phyloP scores from a whole-genome alignment of 2,888 invertebrate species.

The Lycophotia porphyrea region DNA sequence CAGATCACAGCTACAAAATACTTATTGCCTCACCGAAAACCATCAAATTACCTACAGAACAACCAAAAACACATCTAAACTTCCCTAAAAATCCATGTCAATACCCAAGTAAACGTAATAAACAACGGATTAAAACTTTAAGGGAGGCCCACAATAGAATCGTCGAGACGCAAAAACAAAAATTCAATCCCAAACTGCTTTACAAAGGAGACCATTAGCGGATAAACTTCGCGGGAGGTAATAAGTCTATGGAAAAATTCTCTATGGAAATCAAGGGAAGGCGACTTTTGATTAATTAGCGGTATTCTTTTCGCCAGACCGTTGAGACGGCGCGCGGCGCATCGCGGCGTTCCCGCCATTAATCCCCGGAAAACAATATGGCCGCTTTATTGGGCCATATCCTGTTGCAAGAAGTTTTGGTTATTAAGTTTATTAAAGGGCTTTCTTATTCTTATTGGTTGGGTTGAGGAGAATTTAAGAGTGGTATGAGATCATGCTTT shows the following conservation, averaged over 20 bases:
- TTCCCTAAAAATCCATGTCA: conserved; percentile 59
- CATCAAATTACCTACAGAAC: neutral
- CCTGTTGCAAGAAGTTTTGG: conserved; percentile 76
- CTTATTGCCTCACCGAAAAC: neutral
- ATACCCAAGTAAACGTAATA: conserved; percentile 80
- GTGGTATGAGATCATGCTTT: neutral
- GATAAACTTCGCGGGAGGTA: conserved; percentile 82
- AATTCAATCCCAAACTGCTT: conserved; percentile 83
- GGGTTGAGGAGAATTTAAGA: neutral
- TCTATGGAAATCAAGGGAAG: conserved; percentile 88
- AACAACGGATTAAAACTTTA: conserved; percentile 77
- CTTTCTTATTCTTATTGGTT: conserved; percentile 48
- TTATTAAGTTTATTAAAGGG: conserved; percentile 51
- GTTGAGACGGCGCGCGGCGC: conserved; percentile 70
- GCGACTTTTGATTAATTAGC: conserved; percentile 89
- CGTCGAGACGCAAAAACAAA: conserved; percentile 79
- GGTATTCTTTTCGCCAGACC: conserved; percentile 87
- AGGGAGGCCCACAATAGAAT: conserved; percentile 72
- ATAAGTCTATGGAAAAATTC: conserved; percentile 77
- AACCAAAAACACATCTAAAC: conserved; percentile 1
- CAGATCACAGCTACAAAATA: neutral
- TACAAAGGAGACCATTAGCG: conserved; percentile 86
- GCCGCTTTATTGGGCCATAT: conserved; percentile 83
- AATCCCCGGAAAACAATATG: conserved; percentile 86
- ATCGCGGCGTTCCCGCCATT: conserved; percentile 76